Evolutionary conservation across 1,140 invertebrate species (phyloP).

Genomic region (Drosophila neocordata): DNA sequence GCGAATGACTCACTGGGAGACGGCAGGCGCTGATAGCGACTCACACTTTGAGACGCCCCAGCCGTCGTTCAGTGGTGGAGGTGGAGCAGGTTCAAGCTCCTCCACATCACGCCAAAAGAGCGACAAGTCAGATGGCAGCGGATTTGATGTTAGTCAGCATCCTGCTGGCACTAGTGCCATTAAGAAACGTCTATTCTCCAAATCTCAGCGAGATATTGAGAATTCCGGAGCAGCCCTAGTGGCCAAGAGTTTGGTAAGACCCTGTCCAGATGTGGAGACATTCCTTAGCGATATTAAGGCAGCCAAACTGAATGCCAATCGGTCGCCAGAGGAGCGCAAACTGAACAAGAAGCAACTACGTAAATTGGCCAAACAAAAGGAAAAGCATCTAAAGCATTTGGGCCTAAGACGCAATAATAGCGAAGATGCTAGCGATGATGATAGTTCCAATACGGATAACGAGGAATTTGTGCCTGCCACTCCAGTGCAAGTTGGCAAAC

Average conservation of each 20-base stretch:
- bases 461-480: conserved; percentile 81
- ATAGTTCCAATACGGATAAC: conserved; percentile 74
- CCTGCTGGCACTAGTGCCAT: conserved; percentile 56
- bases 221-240: conserved; percentile 57
- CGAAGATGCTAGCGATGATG: conserved; percentile 69
- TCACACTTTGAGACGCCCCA: conserved; percentile 45
- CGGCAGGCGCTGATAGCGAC: conserved; percentile 21
- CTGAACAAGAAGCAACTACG: conserved; percentile 77
- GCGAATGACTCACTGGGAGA: conserved; percentile 77
- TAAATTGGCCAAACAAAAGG: conserved; percentile 84
- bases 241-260: conserved; percentile 46
- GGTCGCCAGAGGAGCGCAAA: conserved; percentile 80
- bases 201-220: conserved; percentile 67
- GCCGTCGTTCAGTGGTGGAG: conserved; percentile 22
- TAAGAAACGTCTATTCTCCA: conserved; percentile 74
- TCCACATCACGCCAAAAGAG: conserved; percentile 62
- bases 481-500: conserved; percentile 72
- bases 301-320: conserved; percentile 62
- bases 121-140: conserved; percentile 69
- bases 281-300: conserved; percentile 77
- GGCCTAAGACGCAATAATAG: conserved; percentile 81
- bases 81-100: conserved; percentile 39
- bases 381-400: conserved; percentile 84
- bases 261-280: conserved; percentile 73
- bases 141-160: conserved; percentile 44